These are phyloP conservation scores for Balearica regulorum DNA, from an alignment of 2,797 vertebrate genomes.

Conservation along the genomic window DNA sequence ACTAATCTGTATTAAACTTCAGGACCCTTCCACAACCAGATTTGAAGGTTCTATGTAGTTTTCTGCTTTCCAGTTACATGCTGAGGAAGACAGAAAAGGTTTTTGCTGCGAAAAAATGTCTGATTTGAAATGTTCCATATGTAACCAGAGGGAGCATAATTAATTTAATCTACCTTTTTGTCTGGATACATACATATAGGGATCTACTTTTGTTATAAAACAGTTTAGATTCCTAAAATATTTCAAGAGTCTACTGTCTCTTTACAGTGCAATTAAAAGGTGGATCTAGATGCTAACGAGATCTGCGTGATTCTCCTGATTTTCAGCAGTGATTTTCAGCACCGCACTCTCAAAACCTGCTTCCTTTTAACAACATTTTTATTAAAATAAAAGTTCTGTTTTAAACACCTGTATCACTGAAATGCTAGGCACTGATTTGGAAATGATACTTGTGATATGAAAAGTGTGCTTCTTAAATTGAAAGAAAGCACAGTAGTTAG, in stretches of 20 bases:
- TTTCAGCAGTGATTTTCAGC: background rate
- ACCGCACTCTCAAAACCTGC: background rate
- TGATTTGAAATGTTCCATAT: background rate
- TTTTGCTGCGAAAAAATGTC: background rate
- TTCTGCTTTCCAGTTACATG: background rate
- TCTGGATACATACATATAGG: background rate
- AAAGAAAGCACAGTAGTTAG: background rate
- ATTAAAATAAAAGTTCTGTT: background rate
- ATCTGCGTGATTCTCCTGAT: accelerated
- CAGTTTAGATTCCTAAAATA: background rate
- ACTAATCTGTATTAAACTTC: background rate
- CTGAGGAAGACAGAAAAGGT: background rate
- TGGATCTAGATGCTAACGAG: background rate
- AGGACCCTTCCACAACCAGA: background rate
- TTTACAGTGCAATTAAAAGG: background rate
- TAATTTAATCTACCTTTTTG: background rate
- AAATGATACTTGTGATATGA: background rate
- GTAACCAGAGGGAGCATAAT: background rate
- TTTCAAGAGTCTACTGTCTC: background rate
- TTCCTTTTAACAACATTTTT: background rate
- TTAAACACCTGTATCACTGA: background rate
- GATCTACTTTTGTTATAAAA: background rate
- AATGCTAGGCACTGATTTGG: background rate
- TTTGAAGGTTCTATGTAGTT: background rate
- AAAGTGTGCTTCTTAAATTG: background rate